Percentiles rank a stretch among this genome's conserved stretches.
These are phyloP conservation scores for Microcaecilia unicolor DNA, from an alignment of 2,797 vertebrate species.

Conservation along the genomic window DNA sequence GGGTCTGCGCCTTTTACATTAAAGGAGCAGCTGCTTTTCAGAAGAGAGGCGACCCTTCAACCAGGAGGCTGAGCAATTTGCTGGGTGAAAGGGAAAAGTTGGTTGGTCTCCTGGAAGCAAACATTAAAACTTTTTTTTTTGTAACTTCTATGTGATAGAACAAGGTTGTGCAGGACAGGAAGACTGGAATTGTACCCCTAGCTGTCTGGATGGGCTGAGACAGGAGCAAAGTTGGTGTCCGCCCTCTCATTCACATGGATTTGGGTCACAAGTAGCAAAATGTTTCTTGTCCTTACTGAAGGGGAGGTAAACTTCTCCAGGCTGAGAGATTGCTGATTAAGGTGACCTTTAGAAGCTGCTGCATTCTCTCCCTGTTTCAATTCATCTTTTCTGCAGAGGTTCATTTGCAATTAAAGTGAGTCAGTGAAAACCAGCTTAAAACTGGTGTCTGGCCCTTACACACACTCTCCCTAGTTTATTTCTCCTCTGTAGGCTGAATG, in stretches of 20 bases:
- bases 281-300: background rate
- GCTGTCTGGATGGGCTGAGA: background rate
- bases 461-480: background rate
- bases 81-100: too few species aligned
- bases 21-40: too few species aligned
- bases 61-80: too few species aligned
- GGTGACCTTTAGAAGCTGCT: too few species aligned
- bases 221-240: background rate
- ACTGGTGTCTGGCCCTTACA: slow-evolving; percentile 3
- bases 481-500: too few species aligned
- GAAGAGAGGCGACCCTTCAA: too few species aligned
- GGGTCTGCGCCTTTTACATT: too few species aligned
- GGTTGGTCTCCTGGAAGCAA: too few species aligned
- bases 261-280: slow-evolving; percentile 7
- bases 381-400: background rate
- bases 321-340: background rate
- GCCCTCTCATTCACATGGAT: slow-evolving; percentile 2
- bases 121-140: too few species aligned
- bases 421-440: slow-evolving; percentile 18
- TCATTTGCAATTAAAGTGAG: slow-evolving; percentile 9
- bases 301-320: slow-evolving; percentile 1
- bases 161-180: too few species aligned
- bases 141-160: too few species aligned
- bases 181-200: too few species aligned
- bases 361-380: background rate